Conservation (phyloP, 2,113 vertebrate genomes). For the Cyprinodon variegatus region DNA sequence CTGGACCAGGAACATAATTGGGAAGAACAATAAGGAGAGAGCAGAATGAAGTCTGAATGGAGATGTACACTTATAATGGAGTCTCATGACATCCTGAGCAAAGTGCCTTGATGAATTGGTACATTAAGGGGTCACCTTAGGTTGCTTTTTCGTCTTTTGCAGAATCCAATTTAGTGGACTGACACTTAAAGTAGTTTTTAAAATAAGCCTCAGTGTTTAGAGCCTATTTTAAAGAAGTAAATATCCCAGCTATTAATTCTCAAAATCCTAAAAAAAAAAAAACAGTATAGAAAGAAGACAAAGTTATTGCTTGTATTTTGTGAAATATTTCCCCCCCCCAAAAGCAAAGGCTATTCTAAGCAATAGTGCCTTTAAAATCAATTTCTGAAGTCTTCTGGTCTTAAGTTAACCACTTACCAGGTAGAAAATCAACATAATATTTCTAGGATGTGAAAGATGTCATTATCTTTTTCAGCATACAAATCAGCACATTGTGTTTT, state of each 20-base stretch:
- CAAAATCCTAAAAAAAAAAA: constrained; percentile 45
- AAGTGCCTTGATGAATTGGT: constrained; percentile 26
- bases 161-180: constrained; percentile 1
- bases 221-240: background rate
- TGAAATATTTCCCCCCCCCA: constrained; percentile 37
- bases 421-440: too few relatives aligned
- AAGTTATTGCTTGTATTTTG: constrained; percentile 24
- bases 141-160: background rate
- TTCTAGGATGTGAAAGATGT: too few relatives aligned
- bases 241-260: constrained; percentile 22
- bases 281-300: constrained; percentile 8
- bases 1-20: constrained; percentile 43
- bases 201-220: constrained; percentile 1
- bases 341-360: constrained; percentile 41
- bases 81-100: constrained; percentile 33
- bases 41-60: constrained; percentile 20
- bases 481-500: too few relatives aligned
- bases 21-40: constrained; percentile 34
- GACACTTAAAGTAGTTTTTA: background rate
- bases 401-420: constrained; percentile 46
- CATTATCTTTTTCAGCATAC: too few relatives aligned
- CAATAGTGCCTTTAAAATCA: constrained; percentile 61
- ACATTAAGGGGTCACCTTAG: constrained; percentile 42
- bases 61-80: constrained; percentile 26
- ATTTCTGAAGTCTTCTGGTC: constrained; percentile 36